phyloP scores from a whole-genome alignment of 2,113 vertebrate genomes.

The Chionodraco myersi region DNA sequence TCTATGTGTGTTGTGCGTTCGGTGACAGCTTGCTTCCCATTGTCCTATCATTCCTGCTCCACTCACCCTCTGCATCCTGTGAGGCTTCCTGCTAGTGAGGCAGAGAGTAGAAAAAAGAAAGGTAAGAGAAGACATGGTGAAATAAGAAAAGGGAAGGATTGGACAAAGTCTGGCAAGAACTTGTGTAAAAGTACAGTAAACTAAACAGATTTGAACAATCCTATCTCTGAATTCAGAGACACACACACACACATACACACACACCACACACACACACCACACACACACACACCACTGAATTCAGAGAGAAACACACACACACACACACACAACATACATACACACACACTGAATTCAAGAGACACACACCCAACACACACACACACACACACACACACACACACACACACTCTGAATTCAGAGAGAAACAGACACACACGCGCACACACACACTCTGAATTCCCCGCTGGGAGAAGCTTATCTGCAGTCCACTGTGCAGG shows the following conservation, averaged over 20 bases:
- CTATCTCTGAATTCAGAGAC: neutral
- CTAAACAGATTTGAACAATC: slow-evolving; percentile 23
- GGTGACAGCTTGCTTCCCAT: slow-evolving; percentile 83
- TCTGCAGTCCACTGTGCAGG: slow-evolving; percentile 75
- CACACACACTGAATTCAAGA: no score
- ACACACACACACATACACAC: no score
- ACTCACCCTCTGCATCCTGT: slow-evolving; percentile 83
- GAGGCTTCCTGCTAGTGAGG: slow-evolving; percentile 76
- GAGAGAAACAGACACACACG: no score
- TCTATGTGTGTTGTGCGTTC: slow-evolving; percentile 44
- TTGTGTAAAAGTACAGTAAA: slow-evolving; percentile 37
- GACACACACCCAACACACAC: no score
- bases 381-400: no score
- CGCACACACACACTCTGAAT: slow-evolving; percentile 1
- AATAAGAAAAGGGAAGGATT: slow-evolving; percentile 30
- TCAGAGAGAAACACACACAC: no score
- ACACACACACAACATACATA: no score
- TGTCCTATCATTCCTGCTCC: slow-evolving; percentile 84
- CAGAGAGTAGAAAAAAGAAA: neutral
- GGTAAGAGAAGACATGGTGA: slow-evolving; percentile 4
- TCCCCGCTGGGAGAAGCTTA: slow-evolving; percentile 74
- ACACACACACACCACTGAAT: no score
- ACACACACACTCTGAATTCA: no score
- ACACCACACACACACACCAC: no score
- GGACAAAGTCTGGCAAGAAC: slow-evolving; percentile 27